A percentile compares a stretch with the other conserved stretches of the same genome.
These are phyloP conservation scores for Alexandromys oeconomus DNA, from an alignment of 2,797 vertebrate species.

Conservation along the genomic window DNA sequence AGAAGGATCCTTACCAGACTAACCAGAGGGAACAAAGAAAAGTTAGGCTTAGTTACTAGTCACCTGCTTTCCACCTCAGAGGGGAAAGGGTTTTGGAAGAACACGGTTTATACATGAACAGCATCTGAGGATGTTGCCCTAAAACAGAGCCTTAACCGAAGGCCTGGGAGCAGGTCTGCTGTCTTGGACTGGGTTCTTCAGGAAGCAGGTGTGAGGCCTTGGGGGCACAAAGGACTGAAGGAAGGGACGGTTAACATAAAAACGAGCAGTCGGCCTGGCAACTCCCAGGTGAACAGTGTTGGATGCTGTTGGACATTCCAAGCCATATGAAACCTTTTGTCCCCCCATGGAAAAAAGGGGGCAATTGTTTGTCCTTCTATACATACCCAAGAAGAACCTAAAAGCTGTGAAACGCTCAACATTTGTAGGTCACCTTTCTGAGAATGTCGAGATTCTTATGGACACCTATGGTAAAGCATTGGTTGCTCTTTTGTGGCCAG, in stretches of 20 bases:
- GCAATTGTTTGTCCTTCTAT: not conserved
- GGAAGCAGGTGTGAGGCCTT: not conserved
- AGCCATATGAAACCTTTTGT: not conserved
- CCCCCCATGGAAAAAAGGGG: not conserved
- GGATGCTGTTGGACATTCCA: not conserved
- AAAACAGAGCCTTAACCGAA: not conserved
- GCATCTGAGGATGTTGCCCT: not conserved
- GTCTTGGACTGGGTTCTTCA: not conserved
- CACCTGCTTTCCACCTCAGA: conserved; percentile 25
- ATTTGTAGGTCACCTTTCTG: not conserved
- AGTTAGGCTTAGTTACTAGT: not conserved
- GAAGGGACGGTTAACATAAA: not conserved
- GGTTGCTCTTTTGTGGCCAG: not conserved
- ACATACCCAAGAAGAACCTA: not conserved
- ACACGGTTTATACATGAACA: not conserved
- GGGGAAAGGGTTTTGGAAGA: not conserved
- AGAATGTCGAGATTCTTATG: not conserved
- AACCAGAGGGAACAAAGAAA: not conserved
- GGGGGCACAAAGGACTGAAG: not conserved
- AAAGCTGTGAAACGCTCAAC: not conserved
- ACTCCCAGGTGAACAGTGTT: not conserved
- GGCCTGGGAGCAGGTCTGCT: not conserved
- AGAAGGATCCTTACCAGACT: not conserved
- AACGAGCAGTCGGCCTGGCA: not conserved
- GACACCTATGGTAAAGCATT: not conserved